Evolutionary conservation across 2,113 vertebrate genomes (phyloP), one percentile per base, ranked within the genome.

Genomic region (Phyllopteryx taeniolatus): DNA sequence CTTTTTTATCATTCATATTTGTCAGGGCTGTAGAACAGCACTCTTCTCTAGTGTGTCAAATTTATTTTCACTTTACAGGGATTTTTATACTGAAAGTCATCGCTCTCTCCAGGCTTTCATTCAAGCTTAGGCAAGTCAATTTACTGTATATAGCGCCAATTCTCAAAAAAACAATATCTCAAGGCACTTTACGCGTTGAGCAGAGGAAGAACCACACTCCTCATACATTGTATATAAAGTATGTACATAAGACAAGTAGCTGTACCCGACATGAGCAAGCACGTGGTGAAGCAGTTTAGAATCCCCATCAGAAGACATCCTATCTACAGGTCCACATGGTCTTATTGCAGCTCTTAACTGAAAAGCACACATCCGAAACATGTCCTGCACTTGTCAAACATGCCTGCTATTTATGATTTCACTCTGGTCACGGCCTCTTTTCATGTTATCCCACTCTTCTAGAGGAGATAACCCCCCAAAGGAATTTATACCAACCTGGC

Each of bases 361-460:
- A 46, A 20, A 42, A 39, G 46, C 19, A 43, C 3, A 5, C 42
- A 39, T 8, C 19, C 0, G 8, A 19, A 79, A 35, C 62, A 59
- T 42, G 19, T 73, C 39, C 19, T 46, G 33, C 68, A 57, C 33
- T 68, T 65, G 2, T 56, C 27, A 5, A 44, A 53, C 11, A 54
- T 43, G 13, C 17, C 12, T 76, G 56, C 56, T 47, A 63, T 39
- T 76, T 76, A 46, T n/a, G 62, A 3, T 63, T 64, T 64, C 62
- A 14, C 10, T 20, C 39, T 64, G 39, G 39, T n/a, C 39, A 20
- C 62, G 44, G 20, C 39, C 39, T 64, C 19, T 64, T 42, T 44
- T 64, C 11, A 60, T 6, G 5, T 35, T 13, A 60, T 35, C 14
- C 57, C 57, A n/a, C 8, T 20, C 39, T n/a, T 63, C 4, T n/a